Percentiles rank a stretch among this genome's conserved stretches.
Evolutionary conservation across 1,140 invertebrate genomes (phyloP).

Genomic region (Habropoda laboriosa): DNA sequence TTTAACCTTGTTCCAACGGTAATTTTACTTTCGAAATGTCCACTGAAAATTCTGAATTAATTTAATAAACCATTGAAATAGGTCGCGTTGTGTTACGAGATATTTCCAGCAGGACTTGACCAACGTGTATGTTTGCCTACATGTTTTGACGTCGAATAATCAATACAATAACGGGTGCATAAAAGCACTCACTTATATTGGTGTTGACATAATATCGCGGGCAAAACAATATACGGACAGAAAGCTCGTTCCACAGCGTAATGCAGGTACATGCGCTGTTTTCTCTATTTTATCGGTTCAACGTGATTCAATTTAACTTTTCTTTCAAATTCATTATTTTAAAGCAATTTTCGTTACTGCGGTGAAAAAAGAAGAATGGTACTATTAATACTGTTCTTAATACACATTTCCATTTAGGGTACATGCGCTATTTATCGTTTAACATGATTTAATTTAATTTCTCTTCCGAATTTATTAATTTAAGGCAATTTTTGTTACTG

Average conservation of each 20-base stretch:
- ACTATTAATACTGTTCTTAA: not conserved
- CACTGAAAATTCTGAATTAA: not conserved
- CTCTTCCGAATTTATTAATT: not conserved
- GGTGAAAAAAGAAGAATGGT: not conserved
- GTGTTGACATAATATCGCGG: constrained; percentile 9
- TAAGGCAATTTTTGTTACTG: too few species aligned
- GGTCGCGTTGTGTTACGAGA: not conserved
- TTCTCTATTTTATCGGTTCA: too few species aligned
- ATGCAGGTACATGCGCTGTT: not conserved
- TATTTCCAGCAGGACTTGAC: not conserved
- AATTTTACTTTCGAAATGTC: not conserved
- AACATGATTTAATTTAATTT: not conserved
- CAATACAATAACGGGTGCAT: not conserved
- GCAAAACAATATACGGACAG: not conserved
- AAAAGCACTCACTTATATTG: not conserved
- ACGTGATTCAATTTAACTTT: not conserved
- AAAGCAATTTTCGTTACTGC: too few species aligned
- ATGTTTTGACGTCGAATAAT: constrained; percentile 9
- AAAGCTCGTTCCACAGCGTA: not conserved
- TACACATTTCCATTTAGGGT: not conserved
- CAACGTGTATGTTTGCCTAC: not conserved
- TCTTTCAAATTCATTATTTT: not conserved
- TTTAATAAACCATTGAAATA: not conserved
- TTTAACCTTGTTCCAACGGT: not conserved
- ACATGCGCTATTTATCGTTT: too few species aligned